Evolutionary conservation across 2,797 vertebrate species (phyloP).

Genomic region (Ataeniobius toweri): DNA sequence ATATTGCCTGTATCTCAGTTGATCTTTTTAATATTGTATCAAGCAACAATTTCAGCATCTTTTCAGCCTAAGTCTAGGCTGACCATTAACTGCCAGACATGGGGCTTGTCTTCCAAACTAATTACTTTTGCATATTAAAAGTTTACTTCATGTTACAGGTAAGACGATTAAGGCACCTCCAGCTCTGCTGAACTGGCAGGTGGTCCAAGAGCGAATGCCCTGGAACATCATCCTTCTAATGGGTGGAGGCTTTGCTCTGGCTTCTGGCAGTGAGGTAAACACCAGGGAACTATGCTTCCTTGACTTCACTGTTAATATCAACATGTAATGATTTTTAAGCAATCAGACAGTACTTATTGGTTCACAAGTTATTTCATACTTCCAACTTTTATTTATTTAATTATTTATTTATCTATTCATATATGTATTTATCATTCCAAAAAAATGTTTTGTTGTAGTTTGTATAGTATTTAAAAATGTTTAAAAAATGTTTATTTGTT

Average conservation of each 20-base stretch:
- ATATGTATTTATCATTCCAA: background rate
- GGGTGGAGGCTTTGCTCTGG: constrained; percentile 93
- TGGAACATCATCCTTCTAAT: constrained; percentile 92
- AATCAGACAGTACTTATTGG: too few species aligned
- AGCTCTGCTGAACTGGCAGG: constrained; percentile 81
- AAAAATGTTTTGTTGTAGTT: background rate
- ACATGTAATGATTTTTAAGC: too few species aligned
- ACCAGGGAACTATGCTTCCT: background rate
- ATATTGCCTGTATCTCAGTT: background rate
- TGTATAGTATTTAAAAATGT: background rate
- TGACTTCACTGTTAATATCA: too few species aligned
- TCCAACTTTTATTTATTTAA: too few species aligned
- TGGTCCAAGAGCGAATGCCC: constrained; percentile 88
- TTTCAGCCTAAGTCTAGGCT: background rate
- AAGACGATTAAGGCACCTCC: constrained; percentile 54
- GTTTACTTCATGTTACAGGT: constrained; percentile 41
- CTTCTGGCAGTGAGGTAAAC: constrained; percentile 91
- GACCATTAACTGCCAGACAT: constrained; percentile 6
- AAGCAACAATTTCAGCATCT: background rate
- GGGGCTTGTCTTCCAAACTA: constrained; percentile 2
- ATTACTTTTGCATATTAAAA: constrained; percentile 24
- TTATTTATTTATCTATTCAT: background rate
- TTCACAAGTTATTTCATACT: background rate
- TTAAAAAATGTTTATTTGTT: background rate
- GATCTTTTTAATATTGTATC: too few species aligned